A percentile compares a stretch with the other conserved stretches of the same genome.
Evolutionary conservation across 2,888 invertebrate genomes (phyloP).

Genomic region (Camponotus fellah): DNA sequence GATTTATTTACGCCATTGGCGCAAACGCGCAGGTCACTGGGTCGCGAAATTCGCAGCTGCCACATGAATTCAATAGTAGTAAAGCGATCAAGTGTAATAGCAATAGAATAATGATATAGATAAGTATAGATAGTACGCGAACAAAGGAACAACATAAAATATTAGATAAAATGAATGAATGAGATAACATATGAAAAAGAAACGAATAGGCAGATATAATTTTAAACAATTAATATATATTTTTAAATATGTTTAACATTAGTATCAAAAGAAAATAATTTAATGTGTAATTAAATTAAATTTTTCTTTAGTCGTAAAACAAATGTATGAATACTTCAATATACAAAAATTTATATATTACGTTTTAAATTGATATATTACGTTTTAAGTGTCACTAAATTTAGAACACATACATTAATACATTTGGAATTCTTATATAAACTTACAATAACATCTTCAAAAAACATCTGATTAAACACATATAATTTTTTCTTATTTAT

Average conservation of each 20-base stretch:
- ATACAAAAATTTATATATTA: not conserved
- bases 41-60: constrained; percentile 50
- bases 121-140: not conserved
- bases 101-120: constrained; percentile 12
- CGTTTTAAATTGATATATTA: no score
- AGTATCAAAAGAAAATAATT: not conserved
- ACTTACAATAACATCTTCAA: not conserved
- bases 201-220: not conserved
- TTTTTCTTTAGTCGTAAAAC: not conserved
- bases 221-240: not conserved
- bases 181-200: not conserved
- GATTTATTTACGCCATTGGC: constrained; percentile 50
- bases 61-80: constrained; percentile 32
- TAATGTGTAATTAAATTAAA: not conserved
- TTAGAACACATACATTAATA: not conserved
- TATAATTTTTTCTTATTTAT: not conserved
- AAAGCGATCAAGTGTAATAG: constrained; percentile 40
- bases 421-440: not conserved
- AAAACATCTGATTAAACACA: not conserved
- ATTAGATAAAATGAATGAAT: not conserved
- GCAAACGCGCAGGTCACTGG: constrained; percentile 40
- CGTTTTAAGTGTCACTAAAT: not conserved
- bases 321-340: not conserved
- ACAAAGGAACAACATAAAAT: not conserved
- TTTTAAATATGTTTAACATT: not conserved